Base-by-base conservation (phyloP, 2,888 invertebrate species). In the Dromius quadrimaculatus region DNA sequence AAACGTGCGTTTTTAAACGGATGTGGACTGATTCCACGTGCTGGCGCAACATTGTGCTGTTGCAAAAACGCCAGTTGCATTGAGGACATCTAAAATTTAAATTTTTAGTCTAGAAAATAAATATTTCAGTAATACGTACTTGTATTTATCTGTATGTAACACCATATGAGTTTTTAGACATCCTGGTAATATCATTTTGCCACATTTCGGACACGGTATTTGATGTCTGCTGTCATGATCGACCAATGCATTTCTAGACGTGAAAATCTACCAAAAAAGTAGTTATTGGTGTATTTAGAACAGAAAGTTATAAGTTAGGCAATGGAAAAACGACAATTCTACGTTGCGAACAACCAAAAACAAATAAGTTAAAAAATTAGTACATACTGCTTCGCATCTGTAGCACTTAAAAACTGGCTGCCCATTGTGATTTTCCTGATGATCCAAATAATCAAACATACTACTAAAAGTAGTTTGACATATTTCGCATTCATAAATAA, bases 21-120 rank as follows among this genome's bases (percentile, higher is more conserved):
- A 78, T 78, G 64, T 79, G 79, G 3, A 78, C 76, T 8, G 78
- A 77, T 22, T 77, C 77, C 5, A 75, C 72, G 71, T 79, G 79
- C 65, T 78, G 78, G 0, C 73, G 70, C 17, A 79, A 68, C 6
- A 76, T 74, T n/a, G 78, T 74, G 34, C 72, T 76, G 4, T 77
- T 79, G 71, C 76, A 77, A 57, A 77, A 79, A 4, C 75, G 72
- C 64, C 74, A 74, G 8, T 73, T 73, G 66, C 79, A 79, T 54
- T 76, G 73, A 2, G 70, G 36, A 65, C 79, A 79, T 62, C 78
- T 79, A 32, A 28, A 68, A 68, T 32, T 15, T 50, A 8, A 22
- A 36, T 41, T 28, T 3, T 8, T 3, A 28, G 8, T 28, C 28
- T 28, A 28, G 28, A 28, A 28, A 5, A 28, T 5, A 28, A 28